These are phyloP conservation scores for Poeciliopsis infans DNA, from an alignment of 2,797 vertebrate genomes.

Conservation along the genomic window DNA sequence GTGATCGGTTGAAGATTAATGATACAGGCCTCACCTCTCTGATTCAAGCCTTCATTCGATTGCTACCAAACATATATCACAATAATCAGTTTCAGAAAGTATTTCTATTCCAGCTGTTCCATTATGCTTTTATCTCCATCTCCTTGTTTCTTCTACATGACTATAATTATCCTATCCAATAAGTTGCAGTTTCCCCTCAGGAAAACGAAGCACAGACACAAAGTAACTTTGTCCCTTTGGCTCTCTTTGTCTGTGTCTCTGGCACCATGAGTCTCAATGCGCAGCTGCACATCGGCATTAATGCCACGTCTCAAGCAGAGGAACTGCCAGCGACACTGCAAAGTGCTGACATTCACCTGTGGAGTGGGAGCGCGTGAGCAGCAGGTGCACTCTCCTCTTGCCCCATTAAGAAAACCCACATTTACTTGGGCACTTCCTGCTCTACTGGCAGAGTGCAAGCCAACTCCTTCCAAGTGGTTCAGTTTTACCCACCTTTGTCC, in stretches of 20 bases:
- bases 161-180: conserved; percentile 25
- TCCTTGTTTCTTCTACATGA: conserved; percentile 10
- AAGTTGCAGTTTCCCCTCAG: background rate
- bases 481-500: conserved; percentile 23
- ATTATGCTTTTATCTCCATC: conserved; percentile 11
- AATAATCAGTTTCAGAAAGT: background rate
- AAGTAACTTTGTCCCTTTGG: conserved; percentile 7
- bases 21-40: conserved; percentile 45
- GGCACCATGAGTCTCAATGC: background rate
- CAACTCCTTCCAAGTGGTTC: conserved; percentile 44
- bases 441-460: conserved; percentile 31
- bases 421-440: conserved; percentile 56
- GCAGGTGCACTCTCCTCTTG: conserved; percentile 53
- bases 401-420: conserved; percentile 72
- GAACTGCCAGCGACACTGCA: conserved; percentile 25
- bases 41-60: background rate
- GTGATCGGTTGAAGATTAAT: conserved; percentile 50
- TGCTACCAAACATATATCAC: background rate
- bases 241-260: background rate
- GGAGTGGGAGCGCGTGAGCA: conserved; percentile 20
- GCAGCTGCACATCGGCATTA: conserved; percentile 73
- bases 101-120: background rate
- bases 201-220: background rate
- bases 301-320: conserved; percentile 54
- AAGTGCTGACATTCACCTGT: conserved; percentile 48